A percentile compares a stretch with the other conserved stretches of the same genome.
These are phyloP conservation scores for Vulpes ferrilata DNA, from an alignment of 2,113 vertebrate species.

Conservation along the genomic window DNA sequence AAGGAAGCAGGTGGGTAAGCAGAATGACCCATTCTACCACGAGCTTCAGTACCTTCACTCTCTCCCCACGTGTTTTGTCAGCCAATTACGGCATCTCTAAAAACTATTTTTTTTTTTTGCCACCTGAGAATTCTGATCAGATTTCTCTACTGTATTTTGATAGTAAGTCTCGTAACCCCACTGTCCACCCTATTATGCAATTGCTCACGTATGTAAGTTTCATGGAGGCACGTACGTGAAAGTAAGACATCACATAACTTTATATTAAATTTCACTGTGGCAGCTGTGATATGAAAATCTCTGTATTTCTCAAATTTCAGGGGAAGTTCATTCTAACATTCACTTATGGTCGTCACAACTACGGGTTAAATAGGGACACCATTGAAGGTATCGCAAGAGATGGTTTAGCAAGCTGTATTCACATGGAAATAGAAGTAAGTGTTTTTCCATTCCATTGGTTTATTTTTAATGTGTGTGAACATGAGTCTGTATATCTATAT, in stretches of 20 bases:
- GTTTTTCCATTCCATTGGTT: background rate
- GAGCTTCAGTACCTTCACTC: background rate
- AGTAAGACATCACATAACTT: background rate
- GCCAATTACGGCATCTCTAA: background rate
- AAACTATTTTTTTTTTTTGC: background rate
- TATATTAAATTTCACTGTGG: background rate
- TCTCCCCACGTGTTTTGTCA: background rate
- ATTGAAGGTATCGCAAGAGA: conserved; percentile 94
- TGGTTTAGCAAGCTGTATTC: conserved; percentile 93
- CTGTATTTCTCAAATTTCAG: conserved; percentile 85
- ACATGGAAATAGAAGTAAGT: conserved; percentile 95
- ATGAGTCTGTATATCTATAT: background rate
- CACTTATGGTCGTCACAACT: conserved; percentile 89
- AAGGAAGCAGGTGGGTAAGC: background rate
- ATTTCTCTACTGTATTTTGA: background rate
- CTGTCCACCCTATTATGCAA: background rate
- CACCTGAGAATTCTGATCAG: background rate
- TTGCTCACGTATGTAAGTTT: background rate
- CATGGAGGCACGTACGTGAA: background rate
- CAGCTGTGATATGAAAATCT: background rate
- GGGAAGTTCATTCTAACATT: conserved; percentile 94
- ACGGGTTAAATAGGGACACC: conserved; percentile 92
- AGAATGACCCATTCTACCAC: background rate
- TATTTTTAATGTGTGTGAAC: background rate
- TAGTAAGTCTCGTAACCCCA: background rate